Conservation (phyloP, 2,113 vertebrate genomes). For the Nicator chloris region DNA sequence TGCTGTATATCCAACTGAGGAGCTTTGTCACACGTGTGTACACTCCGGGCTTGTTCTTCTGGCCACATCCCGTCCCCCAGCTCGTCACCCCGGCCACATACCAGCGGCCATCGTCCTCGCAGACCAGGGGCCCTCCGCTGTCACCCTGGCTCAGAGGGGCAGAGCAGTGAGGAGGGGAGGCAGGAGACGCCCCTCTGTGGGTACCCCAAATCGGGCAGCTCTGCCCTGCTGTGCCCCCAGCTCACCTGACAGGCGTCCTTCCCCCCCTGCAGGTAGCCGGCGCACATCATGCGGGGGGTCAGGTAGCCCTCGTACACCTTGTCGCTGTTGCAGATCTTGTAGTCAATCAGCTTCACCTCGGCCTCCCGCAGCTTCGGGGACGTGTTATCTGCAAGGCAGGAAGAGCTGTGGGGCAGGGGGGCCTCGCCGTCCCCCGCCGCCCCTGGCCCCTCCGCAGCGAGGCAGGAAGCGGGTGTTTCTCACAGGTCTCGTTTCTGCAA, state of each 20-base stretch:
- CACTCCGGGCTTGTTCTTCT: slow-evolving; percentile 83
- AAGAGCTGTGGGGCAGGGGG: neutral
- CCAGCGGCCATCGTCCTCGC: slow-evolving; percentile 71
- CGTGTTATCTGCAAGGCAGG: slow-evolving; percentile 63
- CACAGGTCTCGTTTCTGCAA: neutral
- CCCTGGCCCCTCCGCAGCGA: fast-evolving
- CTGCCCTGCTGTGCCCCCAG: fast-evolving
- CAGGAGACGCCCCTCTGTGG: neutral
- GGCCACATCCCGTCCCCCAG: slow-evolving; percentile 89
- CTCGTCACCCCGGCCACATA: slow-evolving; percentile 88
- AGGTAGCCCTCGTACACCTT: slow-evolving; percentile 76
- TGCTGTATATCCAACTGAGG: slow-evolving; percentile 86
- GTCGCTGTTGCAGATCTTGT: slow-evolving; percentile 76
- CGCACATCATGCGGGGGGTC: slow-evolving; percentile 87
- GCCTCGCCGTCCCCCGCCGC: fast-evolving
- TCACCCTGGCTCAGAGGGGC: slow-evolving; percentile 79
- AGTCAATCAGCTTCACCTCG: slow-evolving; percentile 79
- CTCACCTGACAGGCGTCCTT: slow-evolving; percentile 91
- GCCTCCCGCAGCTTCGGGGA: slow-evolving; percentile 82
- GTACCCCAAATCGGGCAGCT: neutral
- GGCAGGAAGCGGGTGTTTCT: neutral
- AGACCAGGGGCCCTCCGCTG: slow-evolving; percentile 93
- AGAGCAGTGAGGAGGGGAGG: neutral
- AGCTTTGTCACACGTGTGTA: slow-evolving; percentile 82
- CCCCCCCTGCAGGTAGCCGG: slow-evolving; percentile 83